Percentiles rank a stretch among this genome's conserved stretches.
Conservation (phyloP, 2,888 invertebrate species). For the Eubasilissa splendida region DNA sequence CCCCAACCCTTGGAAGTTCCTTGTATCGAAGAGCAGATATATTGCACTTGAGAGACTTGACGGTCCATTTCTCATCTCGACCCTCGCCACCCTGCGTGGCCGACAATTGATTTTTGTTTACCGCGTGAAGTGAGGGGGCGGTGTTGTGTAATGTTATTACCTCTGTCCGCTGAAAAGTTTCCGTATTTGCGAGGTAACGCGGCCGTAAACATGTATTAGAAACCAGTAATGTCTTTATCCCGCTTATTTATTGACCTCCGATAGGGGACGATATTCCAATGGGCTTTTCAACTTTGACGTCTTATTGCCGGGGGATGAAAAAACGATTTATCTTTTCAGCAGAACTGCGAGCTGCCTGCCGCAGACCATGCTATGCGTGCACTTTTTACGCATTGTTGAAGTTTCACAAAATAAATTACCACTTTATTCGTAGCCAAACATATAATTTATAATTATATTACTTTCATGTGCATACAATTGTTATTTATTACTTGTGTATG, state of each 20-base stretch:
- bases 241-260: conserved; percentile 45
- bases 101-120: conserved; percentile 56
- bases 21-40: conserved; percentile 40
- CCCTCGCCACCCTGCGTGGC: conserved; percentile 37
- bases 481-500: too few species aligned
- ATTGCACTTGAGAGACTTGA: conserved; percentile 48
- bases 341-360: conserved; percentile 33
- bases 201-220: conserved; percentile 50
- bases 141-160: neutral
- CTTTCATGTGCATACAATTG: too few species aligned
- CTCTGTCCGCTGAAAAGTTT: conserved; percentile 17
- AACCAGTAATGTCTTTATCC: conserved; percentile 52
- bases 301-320: conserved; percentile 51
- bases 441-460: too few species aligned
- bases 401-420: neutral
- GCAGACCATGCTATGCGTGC: conserved; percentile 33
- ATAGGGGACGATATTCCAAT: conserved; percentile 43
- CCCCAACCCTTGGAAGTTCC: conserved; percentile 21
- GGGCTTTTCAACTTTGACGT: conserved; percentile 55
- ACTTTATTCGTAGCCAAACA: too few species aligned
- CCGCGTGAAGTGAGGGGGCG: conserved; percentile 37
- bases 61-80: conserved; percentile 51
- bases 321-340: conserved; percentile 48
- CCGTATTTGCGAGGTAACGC: conserved; percentile 38
- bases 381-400: conserved; percentile 36